Evolutionary conservation across 2,888 invertebrate species (phyloP).

Genomic region (Parnassius apollo): DNA sequence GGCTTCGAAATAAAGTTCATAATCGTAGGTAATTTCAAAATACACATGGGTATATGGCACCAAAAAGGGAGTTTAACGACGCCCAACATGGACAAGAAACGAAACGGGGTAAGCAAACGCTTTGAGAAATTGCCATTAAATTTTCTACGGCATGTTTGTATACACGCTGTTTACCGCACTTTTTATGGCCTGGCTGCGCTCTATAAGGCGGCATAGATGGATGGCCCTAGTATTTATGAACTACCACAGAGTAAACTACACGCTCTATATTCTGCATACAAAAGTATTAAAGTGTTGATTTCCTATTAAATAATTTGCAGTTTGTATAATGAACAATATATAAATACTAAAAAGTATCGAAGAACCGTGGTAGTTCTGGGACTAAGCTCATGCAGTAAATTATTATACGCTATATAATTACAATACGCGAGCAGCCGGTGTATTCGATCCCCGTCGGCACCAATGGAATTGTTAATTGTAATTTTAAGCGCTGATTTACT

Average conservation of each 20-base stretch:
- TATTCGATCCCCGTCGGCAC: too few species aligned
- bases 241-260: neutral
- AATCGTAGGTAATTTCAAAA: neutral
- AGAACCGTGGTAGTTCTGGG: too few species aligned
- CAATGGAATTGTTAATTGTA: too few species aligned
- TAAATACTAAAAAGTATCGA: too few species aligned
- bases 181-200: constrained; percentile 14
- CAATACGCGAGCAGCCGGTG: too few species aligned
- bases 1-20: neutral
- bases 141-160: constrained; percentile 2
- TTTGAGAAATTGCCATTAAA: constrained; percentile 19
- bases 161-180: constrained; percentile 5
- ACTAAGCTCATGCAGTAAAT: too few species aligned
- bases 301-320: too few species aligned
- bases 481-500: too few species aligned
- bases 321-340: too few species aligned
- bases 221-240: constrained; percentile 7
- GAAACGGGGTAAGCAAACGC: constrained; percentile 20
- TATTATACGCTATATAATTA: too few species aligned
- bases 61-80: constrained; percentile 17
- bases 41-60: neutral
- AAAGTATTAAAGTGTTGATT: too few species aligned
- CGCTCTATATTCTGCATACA: too few species aligned
- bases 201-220: neutral
- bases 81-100: constrained; percentile 5